Evolutionary conservation across 2,797 vertebrate genomes (phyloP), one percentile per base, ranked within the genome.

Genomic region (Nyctalus aviator): DNA sequence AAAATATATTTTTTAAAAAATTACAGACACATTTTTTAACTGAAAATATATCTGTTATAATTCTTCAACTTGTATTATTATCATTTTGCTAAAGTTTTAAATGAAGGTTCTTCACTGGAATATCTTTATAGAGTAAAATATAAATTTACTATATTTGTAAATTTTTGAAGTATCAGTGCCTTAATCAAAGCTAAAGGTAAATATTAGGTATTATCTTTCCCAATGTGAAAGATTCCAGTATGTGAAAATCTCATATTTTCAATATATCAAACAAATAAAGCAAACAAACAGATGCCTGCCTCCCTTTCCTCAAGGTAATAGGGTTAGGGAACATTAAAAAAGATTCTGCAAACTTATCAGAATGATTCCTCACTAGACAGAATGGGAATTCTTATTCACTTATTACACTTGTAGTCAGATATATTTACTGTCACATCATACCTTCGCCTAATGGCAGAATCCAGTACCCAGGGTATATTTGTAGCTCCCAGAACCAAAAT

Each of bases 401-500:
- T n/a, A 10, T 5, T 55, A 10, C 0, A 79, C 11, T 20, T 20
- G 25, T 5, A n/a, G n/a, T 71, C 44, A 93, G 76, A 85, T 96
- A 35, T 12, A 23, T 44, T 91, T 21, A 90, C 53, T 62, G 1
- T 71, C 11, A 21, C 9, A 93, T 73, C 95, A 94, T 98, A 99
- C 99, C 99, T 98, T 98, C 99, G 99, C 93, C 99, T 99, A 97
- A 99, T 99, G 96, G 99, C 99, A 92, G 99, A 99, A 98, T 99
- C 99, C 91, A 99, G 98, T 96, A 99, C 99, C 99, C 99, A 99
- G 0, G 99, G 99, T 97, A 99, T 99, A 97, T 99, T 99, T 97
- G 99, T 99, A 14, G 99, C 99, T 93, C 99, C 99, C n/a, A 99
- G 98, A 92, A 99, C 99, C 97, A 99, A 98, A 96, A 99, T 99